Base-by-base conservation (phyloP, 2,797 vertebrate species). In the Darevskia mixta region DNA sequence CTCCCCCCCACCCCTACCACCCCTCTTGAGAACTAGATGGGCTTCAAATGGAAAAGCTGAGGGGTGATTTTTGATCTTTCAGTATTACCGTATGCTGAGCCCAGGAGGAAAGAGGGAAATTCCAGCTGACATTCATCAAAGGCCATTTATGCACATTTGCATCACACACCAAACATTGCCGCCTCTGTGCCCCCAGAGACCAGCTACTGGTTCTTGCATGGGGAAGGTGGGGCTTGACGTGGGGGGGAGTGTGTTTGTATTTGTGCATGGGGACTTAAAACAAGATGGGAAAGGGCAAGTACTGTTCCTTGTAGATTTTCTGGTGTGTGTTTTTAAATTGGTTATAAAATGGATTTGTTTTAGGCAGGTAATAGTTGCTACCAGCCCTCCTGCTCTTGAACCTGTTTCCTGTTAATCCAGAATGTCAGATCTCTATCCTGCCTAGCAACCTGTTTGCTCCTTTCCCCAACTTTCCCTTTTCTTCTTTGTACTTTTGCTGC, bases 31-130 rank as follows among this genome's bases (percentile, higher is more conserved):
- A 82, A 35, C 20, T 80, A 64, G 85, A 87, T 55, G 69, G 41
- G 32, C 80, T 66, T 18, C 76, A 80, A 41, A 32, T 64, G 85
- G 80, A 64, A 73, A 73, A 67, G 32, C 41, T 35, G 20, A 75
- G 45, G 67, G 20, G 43, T 58, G 45, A 58, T 58, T 80, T 73
- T 67, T 67, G 61, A 69, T 58, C 43, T 80, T 81, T 87, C 86
- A 85, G 29, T 75, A 75, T 81, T 78, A 72, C 38, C 1, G 6
- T 67, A 27, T 81, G 69, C 82, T 67, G 82, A 55, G 13, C n/a
- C 67, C n/a, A 85, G 9, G 76, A 75, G 58, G 55, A 84, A 90
- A 66, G 35, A 82, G 67, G 82, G 81, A 84, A 90, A 80, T 84
- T 69, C 76, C 82, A 84, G 45, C 86, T 82, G 77, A 80, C 69